Percentiles rank a stretch among this genome's conserved stretches.
These are phyloP conservation scores for Phasia obesa DNA, from an alignment of 2,888 invertebrate species.

Conservation along the genomic window DNA sequence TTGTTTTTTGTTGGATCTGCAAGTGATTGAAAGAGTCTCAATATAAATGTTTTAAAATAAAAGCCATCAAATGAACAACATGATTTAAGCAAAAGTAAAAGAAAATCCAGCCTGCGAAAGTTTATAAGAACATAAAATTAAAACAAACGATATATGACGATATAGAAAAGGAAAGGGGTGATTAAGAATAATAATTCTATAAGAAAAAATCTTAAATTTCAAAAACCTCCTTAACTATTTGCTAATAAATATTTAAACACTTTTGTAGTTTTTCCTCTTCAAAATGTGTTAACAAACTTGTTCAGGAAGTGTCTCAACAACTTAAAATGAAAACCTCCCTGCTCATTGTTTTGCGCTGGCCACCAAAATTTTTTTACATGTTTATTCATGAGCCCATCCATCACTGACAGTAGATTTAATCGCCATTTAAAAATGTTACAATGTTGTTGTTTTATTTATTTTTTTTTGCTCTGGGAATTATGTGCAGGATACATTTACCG, in stretches of 20 bases:
- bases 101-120: not conserved
- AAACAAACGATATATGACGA: slow-evolving; percentile 9
- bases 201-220: not conserved
- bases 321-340: slow-evolving; percentile 44
- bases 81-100: slow-evolving; percentile 14
- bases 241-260: slow-evolving; percentile 19
- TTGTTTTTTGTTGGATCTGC: slow-evolving; percentile 41
- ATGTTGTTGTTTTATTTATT: slow-evolving; percentile 43
- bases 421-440: slow-evolving; percentile 79
- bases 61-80: slow-evolving; percentile 33
- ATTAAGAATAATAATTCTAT: not conserved
- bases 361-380: slow-evolving; percentile 37
- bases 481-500: slow-evolving; percentile 59
- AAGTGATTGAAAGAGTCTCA: slow-evolving; percentile 69
- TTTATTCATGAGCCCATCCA: slow-evolving; percentile 74
- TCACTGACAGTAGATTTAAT: slow-evolving; percentile 80
- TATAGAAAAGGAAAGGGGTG: not conserved
- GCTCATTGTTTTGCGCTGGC: not conserved
- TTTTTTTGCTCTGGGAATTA: not conserved
- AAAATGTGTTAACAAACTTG: slow-evolving; percentile 79
- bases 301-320: slow-evolving; percentile 66
- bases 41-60: slow-evolving; percentile 39
- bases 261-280: slow-evolving; percentile 23
- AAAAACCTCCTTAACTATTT: not conserved
- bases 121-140: slow-evolving; percentile 25